These are phyloP conservation scores for Notothenia rossii DNA, from an alignment of 2,113 vertebrate genomes.

Conservation along the genomic window DNA sequence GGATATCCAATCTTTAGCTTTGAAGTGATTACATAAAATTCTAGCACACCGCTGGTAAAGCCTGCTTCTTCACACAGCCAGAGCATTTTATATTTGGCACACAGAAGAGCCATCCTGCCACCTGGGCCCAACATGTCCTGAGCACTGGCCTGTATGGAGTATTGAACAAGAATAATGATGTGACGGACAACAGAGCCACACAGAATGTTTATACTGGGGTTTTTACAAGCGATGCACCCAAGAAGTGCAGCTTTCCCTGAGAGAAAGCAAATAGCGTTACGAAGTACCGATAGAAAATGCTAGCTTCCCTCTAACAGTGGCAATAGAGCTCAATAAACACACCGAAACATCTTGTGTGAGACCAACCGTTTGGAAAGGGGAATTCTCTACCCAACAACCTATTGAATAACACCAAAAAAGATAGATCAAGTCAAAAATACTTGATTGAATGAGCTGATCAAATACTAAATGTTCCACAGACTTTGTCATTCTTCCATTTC, in stretches of 20 bases:
- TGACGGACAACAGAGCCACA: constrained; percentile 16
- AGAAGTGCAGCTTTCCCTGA: constrained; percentile 7
- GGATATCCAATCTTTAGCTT: background rate
- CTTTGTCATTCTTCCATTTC: constrained; percentile 15
- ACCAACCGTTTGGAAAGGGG: constrained; percentile 53
- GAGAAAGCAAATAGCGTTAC: constrained; percentile 4
- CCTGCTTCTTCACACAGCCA: too few species aligned
- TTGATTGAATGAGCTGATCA: constrained; percentile 21
- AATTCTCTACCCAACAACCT: background rate
- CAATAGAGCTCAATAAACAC: constrained; percentile 34
- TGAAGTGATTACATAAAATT: background rate
- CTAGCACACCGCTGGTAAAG: background rate
- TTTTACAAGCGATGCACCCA: constrained; percentile 9
- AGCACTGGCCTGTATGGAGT: background rate
- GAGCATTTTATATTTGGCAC: background rate
- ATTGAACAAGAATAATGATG: constrained; percentile 30
- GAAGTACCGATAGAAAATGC: constrained; percentile 31
- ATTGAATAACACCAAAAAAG: background rate
- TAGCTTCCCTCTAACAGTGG: constrained; percentile 23
- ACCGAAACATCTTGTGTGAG: background rate
- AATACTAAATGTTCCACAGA: constrained; percentile 29
- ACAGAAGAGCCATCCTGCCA: background rate
- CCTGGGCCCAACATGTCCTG: background rate
- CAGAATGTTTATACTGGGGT: constrained; percentile 18
- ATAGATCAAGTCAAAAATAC: background rate